A percentile compares a stretch with the other conserved stretches of the same genome.
Conservation (phyloP, 2,113 vertebrate genomes). For the Turdus rufiventris region DNA sequence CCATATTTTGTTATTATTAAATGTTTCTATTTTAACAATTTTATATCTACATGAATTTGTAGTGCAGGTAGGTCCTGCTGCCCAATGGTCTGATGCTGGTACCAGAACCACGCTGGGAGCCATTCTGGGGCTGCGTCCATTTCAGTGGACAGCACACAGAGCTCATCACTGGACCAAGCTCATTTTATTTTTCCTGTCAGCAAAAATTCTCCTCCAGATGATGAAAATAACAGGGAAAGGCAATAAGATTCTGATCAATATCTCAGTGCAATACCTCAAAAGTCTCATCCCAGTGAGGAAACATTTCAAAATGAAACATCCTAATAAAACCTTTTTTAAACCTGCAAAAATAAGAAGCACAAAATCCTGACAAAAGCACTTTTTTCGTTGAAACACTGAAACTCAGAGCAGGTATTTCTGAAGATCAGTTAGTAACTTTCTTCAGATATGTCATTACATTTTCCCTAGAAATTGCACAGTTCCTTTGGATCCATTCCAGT, state of each 20-base stretch:
- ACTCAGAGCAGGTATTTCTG: constrained; percentile 5
- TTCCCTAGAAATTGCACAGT: background rate
- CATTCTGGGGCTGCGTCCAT: background rate
- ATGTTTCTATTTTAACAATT: background rate
- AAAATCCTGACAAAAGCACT: constrained; percentile 29
- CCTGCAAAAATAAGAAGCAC: background rate
- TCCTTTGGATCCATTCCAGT: constrained; percentile 3
- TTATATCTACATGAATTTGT: background rate
- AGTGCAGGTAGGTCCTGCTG: background rate
- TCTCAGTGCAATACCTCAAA: constrained; percentile 21
- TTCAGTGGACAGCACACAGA: background rate
- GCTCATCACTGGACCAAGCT: background rate
- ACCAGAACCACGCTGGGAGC: background rate
- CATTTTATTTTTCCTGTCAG: background rate
- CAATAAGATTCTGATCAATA: constrained; percentile 23
- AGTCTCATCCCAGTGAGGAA: background rate
- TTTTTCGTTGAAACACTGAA: constrained; percentile 7
- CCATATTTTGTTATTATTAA: background rate
- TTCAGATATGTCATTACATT: background rate
- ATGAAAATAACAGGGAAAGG: background rate
- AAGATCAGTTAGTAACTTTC: background rate
- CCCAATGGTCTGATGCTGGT: background rate
- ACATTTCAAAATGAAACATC: background rate
- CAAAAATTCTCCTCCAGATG: background rate
- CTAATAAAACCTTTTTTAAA: constrained; percentile 30